A percentile compares a stretch with the other conserved stretches of the same genome.
phyloP scores from a whole-genome alignment of 2,888 invertebrate species.

The Cepaea hortensis region DNA sequence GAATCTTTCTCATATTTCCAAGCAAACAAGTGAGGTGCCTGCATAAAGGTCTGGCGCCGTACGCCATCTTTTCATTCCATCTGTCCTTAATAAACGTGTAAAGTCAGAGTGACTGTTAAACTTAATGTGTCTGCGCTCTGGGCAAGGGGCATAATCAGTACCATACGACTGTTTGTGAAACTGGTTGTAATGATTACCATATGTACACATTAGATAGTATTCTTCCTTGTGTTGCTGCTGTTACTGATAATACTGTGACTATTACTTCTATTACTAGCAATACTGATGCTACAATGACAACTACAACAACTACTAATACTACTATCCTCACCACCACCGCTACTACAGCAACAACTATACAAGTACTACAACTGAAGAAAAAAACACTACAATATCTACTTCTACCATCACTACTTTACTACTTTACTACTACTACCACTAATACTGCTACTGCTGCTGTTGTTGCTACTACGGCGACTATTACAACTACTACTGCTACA shows the following conservation, averaged over 20 bases:
- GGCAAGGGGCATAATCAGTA: too few relatives aligned
- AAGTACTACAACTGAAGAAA: neutral
- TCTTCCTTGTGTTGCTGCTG: neutral
- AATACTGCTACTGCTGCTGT: neutral
- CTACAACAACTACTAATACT: neutral
- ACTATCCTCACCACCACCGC: neutral
- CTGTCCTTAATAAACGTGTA: too few relatives aligned
- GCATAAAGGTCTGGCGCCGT: too few relatives aligned
- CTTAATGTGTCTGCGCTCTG: too few relatives aligned
- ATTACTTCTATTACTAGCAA: neutral
- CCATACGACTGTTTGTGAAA: too few relatives aligned
- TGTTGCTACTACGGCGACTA: slow-evolving; percentile 10
- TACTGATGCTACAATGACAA: neutral
- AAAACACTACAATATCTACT: neutral
- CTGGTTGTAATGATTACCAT: too few relatives aligned
- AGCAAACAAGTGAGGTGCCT: too few relatives aligned
- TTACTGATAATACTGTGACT: neutral
- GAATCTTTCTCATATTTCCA: too few relatives aligned
- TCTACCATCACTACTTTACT: neutral
- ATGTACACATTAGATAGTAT: too few relatives aligned
- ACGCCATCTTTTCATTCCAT: too few relatives aligned
- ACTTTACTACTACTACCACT: slow-evolving; percentile 9
- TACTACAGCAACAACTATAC: neutral
- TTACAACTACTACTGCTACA: neutral
- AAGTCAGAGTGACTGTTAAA: too few relatives aligned